Evolutionary conservation across 2,797 vertebrate genomes (phyloP), one percentile per base, ranked within the genome.

Genomic region (Lepus oiostolus): DNA sequence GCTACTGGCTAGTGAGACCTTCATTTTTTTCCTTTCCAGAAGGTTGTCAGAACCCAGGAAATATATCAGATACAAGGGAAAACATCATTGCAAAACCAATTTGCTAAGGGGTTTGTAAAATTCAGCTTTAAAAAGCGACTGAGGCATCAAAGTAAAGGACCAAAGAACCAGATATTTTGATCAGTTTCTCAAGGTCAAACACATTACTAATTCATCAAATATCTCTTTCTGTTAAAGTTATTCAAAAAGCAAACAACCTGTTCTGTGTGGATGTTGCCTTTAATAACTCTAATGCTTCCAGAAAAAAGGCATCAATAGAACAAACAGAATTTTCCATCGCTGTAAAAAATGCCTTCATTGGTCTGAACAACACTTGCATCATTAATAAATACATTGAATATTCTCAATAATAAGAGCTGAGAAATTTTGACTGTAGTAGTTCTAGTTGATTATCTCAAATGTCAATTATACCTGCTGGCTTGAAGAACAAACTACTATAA

Each of bases 351-450:
- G 97, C 1, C 8, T 92, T 82, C 32, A 19, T 28, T 99, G 95
- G 88, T 98, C 97, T 42, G 97, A 97, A 85, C 97, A 98, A 38
- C 98, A 98, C 84, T 98, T 98, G 91, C 98, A 99, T 67, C 98
- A 98, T 98, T 98, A 98, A 50, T 98, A 98, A 0, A 98, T 98
- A 72, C 98, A 99, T 72, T 92, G 96, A 4, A 98, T 98, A 0
- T 98, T 99, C 58, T 98, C 98, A 0, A 98, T 98, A 94, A 99
- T 98, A 54, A 98, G 96, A 97, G 98, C 32, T 70, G 71, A 95
- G n/a, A 93, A 81, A 32, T 79, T 88, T 91, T 76, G 30, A 86
- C 32, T 71, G 8, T 38, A 71, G 3, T 88, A 80, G 21, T 62
- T 95, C 68, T 79, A 70, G 65, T 5, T 88, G n/a, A 76, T 95